Base-by-base conservation (phyloP, 2,797 vertebrate species). In the Tolypeutes matacus region DNA sequence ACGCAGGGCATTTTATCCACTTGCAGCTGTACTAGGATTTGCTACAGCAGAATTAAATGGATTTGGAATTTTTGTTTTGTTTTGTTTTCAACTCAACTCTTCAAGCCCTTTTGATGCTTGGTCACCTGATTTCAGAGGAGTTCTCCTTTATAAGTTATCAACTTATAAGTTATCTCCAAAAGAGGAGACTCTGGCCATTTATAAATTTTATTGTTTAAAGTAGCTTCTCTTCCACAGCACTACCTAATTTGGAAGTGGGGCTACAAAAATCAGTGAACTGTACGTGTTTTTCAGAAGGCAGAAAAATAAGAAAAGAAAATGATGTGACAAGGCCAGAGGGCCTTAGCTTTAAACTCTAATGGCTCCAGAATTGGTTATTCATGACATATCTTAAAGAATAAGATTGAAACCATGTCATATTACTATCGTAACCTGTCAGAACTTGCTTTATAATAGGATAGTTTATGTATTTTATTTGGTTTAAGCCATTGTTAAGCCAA, bases 191-290 rank as follows among this genome's bases (percentile, higher is more conserved):
- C 86, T 91, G 86, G 95, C 89, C 83, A 89, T 96, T 94, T 92
- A 89, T 97, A 95, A 96, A 81, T 51, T 97, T 96, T 96, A 97
- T 31, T 95, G 96, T 96, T 96, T 95, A 91, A 91, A 95, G 92
- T 70, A 69, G 76, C 86, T 83, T 88, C 72, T 69, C 86, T 86
- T 95, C 96, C 96, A 97, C 76, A 91, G 85, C 56, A 84, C 96
- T 89, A 86, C 96, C 97, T 97, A 97, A 97, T 96, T 96, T 97
- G 96, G 96, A 97, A 97, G 91, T 17, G 7, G 73, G 23, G 64
- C 91, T 96, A 25, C 34, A 13, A 93, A 89, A 94, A 84, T 65
- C 82, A 72, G 62, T 17, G 73, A 96, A 84, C 86, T 53, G 18
- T 13, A 42, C 7, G 36, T 85, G 62, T 42, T 39, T 46, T 87